A percentile compares a stretch with the other conserved stretches of the same genome.
Evolutionary conservation across 2,888 invertebrate species (phyloP).

Genomic region (Mimachlamys varia): DNA sequence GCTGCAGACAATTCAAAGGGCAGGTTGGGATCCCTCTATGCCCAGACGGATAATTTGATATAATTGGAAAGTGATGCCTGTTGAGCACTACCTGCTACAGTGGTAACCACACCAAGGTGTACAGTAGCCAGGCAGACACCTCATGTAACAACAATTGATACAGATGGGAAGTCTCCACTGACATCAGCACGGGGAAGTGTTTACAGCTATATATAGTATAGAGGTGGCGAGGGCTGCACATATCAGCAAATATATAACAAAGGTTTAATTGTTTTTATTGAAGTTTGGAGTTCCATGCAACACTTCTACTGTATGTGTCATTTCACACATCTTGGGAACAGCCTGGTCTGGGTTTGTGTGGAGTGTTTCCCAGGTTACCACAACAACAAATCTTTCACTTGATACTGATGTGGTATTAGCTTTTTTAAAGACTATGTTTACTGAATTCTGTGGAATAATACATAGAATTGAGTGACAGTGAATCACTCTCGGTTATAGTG

Average conservation of each 20-base stretch:
- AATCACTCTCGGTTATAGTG: neutral
- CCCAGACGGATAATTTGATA: slow-evolving; percentile 4
- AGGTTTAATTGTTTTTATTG: neutral
- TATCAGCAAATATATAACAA: too few relatives aligned
- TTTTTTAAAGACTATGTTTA: neutral
- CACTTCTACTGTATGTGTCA: too few relatives aligned
- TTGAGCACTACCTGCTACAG: neutral
- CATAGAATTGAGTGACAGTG: neutral
- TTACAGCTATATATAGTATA: neutral
- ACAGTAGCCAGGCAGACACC: neutral
- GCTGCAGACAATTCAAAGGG: neutral
- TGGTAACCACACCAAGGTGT: neutral
- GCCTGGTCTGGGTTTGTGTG: too few relatives aligned
- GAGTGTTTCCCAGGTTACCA: too few relatives aligned
- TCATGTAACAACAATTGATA: slow-evolving; percentile 17
- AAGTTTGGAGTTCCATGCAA: neutral
- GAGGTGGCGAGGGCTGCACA: too few relatives aligned
- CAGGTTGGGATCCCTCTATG: neutral
- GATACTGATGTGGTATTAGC: neutral
- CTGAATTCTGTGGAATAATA: neutral
- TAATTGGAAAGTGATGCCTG: neutral
- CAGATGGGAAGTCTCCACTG: neutral
- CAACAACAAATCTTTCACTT: neutral
- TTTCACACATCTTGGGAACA: too few relatives aligned
- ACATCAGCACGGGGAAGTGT: neutral